Evolutionary conservation across 2,797 vertebrate genomes (phyloP), one percentile per base, ranked within the genome.

Genomic region (Sardinella longiceps): DNA sequence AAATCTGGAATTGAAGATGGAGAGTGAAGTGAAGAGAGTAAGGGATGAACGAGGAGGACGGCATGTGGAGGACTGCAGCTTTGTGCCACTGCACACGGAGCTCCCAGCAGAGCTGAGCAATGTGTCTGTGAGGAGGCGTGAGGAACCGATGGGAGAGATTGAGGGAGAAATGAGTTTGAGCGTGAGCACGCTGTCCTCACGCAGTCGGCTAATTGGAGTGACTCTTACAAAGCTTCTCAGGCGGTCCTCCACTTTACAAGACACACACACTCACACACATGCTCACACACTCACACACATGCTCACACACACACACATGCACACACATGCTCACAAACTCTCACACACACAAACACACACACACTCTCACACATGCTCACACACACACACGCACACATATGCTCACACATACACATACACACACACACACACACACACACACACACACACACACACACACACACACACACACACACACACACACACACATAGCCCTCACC

Each of bases 151-250:
- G 46, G 33, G 15, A 43, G 37, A 77, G 66, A 39, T 37, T 66
- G 25, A 48, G 7, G 46, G 46, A 60, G n/a, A 33, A 33, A 37
- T 12, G 14, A 23, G 18, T 77, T 39, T 77, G 37, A 23, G 70
- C 37, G 11, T 43, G 20, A 77, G 70, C 18, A 2, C 18, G 20
- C 33, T 43, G 37, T 77, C 20, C 2, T 43, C 70, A 23, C 39
- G 28, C 63, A 20, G 25, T 66, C 60, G 28, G 60, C 60, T 66
- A 66, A 66, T 66, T 66, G 60, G 60, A 66, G 60, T 66, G 60
- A 66, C 25, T 66, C 60, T 66, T 15, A 30, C 10, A 28, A 66
- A 66, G 60, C 28, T 33, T 66, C 60, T 66, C 60, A 25, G 60
- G 60, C 60, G n/a, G 12, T 30, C 28, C 28, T 66, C 60, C 60